phyloP scores from a whole-genome alignment of 2,797 vertebrate genomes.

The Acanthurus lineatus region DNA sequence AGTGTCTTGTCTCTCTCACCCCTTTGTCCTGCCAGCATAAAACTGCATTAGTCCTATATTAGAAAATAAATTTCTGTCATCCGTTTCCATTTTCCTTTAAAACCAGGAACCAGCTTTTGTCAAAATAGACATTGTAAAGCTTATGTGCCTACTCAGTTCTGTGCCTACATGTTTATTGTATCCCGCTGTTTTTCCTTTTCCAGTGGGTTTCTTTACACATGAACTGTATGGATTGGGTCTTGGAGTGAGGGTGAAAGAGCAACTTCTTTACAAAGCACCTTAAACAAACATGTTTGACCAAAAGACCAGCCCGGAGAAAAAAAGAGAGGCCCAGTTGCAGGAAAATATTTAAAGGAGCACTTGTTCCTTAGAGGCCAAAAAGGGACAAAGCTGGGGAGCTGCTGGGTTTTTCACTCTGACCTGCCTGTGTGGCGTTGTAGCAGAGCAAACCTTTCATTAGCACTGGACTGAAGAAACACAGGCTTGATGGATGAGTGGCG shows the following conservation, averaged over 20 bases:
- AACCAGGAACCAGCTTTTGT: slow-evolving; percentile 20
- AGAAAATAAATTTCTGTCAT: slow-evolving; percentile 2
- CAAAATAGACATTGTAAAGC: slow-evolving; percentile 34
- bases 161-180: slow-evolving; percentile 47
- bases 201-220: slow-evolving; percentile 37
- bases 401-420: slow-evolving; percentile 67
- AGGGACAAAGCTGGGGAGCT: slow-evolving; percentile 61
- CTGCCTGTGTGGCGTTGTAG: slow-evolving; percentile 50
- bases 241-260: slow-evolving; percentile 59
- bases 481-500: slow-evolving; percentile 40
- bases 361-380: slow-evolving; percentile 59
- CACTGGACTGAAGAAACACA: slow-evolving; percentile 60
- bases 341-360: slow-evolving; percentile 63
- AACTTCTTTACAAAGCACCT: slow-evolving; percentile 62
- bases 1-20: not conserved
- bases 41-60: not conserved
- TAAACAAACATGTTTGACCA: slow-evolving; percentile 67
- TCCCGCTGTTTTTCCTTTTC: slow-evolving; percentile 53
- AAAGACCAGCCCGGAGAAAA: slow-evolving; percentile 48
- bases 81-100: not conserved
- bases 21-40: not conserved
- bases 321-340: slow-evolving; percentile 47
- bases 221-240: slow-evolving; percentile 51
- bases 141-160: slow-evolving; percentile 6
- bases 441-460: slow-evolving; percentile 66